These are phyloP conservation scores for Umimayanthus kanabou DNA, from an alignment of 92 coral and sea anemone species.

Conservation along the genomic window DNA sequence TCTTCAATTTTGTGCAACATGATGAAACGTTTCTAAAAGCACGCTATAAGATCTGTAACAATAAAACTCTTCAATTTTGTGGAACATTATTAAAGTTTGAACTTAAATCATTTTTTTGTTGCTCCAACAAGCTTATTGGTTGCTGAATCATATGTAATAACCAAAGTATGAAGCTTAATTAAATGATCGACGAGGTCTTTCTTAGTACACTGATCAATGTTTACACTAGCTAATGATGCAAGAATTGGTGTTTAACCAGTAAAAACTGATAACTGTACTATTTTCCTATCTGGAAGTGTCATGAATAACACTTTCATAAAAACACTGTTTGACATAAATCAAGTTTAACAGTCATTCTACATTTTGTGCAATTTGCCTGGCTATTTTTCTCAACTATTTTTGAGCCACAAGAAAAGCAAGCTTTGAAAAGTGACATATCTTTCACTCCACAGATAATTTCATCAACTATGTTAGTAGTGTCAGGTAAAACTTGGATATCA, in stretches of 20 bases:
- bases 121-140: slow-evolving; percentile 27
- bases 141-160: slow-evolving; percentile 38
- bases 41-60: too few relatives aligned
- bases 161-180: slow-evolving; percentile 23
- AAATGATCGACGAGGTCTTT: slow-evolving; percentile 25
- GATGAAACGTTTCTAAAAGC: too few relatives aligned
- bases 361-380: background rate
- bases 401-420: background rate
- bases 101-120: slow-evolving; percentile 16
- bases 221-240: slow-evolving; percentile 18
- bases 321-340: slow-evolving; percentile 2
- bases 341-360: slow-evolving; percentile 16
- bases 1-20: too few relatives aligned
- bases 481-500: slow-evolving; percentile 38
- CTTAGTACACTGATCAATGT: slow-evolving; percentile 25
- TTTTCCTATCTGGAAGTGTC: slow-evolving; percentile 26
- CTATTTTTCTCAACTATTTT: slow-evolving; percentile 4
- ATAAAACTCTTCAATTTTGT: background rate
- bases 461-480: slow-evolving; percentile 16
- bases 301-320: slow-evolving; percentile 23
- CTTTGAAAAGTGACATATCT: background rate
- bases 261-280: slow-evolving; percentile 29
- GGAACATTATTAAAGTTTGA: slow-evolving; percentile 1
- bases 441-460: slow-evolving; percentile 33
- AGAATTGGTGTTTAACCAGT: slow-evolving; percentile 7